Base-by-base conservation (phyloP, 2,797 vertebrate genomes). In the Neopelma chrysocephalum region DNA sequence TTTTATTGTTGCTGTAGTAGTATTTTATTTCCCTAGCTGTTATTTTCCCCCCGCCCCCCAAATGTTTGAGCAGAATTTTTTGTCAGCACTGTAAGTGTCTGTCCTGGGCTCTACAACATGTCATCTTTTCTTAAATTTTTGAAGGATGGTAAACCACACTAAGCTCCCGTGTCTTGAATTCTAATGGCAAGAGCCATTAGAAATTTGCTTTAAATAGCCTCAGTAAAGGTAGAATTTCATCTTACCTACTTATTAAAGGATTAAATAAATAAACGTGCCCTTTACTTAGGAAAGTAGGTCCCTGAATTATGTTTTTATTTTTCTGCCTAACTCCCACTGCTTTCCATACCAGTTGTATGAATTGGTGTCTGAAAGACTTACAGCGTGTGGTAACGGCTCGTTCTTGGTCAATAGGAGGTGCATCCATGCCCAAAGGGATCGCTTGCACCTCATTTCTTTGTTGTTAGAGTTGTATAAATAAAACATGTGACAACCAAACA, bases 221-320 rank as follows among this genome's bases (percentile, higher is more conserved):
- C 36, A 79, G 58, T 89, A 87, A 89, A 79, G 42, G 77, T 66
- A 93, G 58, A 91, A 72, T 73, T 94, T 84, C 61, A 76, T 72
- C 10, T 79, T 83, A n/a, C 45, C 54, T 89, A 43, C 66, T 79
- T 90, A 89, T 93, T 94, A 94, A 85, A 82, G 77, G 80, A 94
- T 95, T 90, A 96, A 80, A 68, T 79, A 90, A 84, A 77, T 89
- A 92, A 93, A 82, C 25, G 23, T 89, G 78, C 31, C 70, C 54
- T 82, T 89, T 82, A 43, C 51, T 6, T 27, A 60, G 81, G 32
- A 64, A 87, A 77, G 42, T 51, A 73, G n/a, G 73, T 87, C 27
- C 60, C 32, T 3, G 18, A 76, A 92, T 92, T 48, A 87, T 6
- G 11, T 80, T 94, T 76, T 62, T 36, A 60, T 89, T 92, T 93